Conservation (phyloP, 2,113 vertebrate genomes). For the Aegotheles bennettii region DNA sequence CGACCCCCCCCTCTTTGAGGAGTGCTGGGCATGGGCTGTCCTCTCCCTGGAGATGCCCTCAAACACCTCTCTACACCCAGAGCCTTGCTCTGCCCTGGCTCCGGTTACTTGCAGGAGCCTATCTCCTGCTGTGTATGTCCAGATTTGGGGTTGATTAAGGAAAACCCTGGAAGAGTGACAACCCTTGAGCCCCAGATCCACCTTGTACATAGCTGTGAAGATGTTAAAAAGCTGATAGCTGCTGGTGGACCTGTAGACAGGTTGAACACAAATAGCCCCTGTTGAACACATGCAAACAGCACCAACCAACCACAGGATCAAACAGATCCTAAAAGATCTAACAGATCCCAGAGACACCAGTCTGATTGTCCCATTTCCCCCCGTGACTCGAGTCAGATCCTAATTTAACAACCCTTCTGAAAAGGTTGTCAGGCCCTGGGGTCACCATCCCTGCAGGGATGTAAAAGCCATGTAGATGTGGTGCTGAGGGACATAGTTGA, state of each 20-base stretch:
- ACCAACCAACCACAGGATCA: background rate
- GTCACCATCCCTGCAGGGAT: too few species aligned
- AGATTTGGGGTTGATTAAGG: background rate
- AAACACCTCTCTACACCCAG: background rate
- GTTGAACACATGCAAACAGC: background rate
- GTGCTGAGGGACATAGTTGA: too few species aligned
- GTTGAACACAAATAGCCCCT: background rate
- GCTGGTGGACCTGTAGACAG: background rate
- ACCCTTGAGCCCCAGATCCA: background rate
- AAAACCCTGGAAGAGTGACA: background rate
- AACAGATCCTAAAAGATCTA: background rate
- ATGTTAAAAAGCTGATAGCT: background rate
- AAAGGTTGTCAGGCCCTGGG: too few species aligned
- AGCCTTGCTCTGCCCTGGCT: background rate
- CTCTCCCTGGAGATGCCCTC: background rate
- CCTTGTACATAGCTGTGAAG: rapidly evolving
- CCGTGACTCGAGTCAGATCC: background rate
- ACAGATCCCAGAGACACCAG: background rate
- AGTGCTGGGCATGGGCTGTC: background rate
- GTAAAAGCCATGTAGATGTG: too few species aligned
- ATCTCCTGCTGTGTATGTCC: too few species aligned
- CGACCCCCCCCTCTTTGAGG: rapidly evolving
- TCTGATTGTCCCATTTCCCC: background rate
- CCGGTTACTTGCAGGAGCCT: background rate
- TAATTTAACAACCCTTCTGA: background rate